These are phyloP conservation scores for Bombyx huttoni DNA, from an alignment of 2,888 invertebrate species.

Conservation along the genomic window DNA sequence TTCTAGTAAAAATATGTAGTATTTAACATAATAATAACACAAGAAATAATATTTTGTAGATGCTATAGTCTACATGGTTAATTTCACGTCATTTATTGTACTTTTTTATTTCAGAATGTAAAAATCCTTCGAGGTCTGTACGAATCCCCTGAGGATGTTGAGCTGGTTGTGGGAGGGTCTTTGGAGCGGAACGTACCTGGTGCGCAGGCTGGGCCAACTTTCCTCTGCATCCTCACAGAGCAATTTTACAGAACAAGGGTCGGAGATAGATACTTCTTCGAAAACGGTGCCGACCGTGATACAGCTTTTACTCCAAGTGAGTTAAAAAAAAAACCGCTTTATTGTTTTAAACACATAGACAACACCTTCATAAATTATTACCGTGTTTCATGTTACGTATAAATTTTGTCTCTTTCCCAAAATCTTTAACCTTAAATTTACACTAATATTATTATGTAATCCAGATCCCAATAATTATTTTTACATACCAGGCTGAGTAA, in stretches of 20 bases:
- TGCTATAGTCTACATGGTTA: no score
- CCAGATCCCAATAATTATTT: no score
- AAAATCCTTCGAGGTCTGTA: slow-evolving; percentile 76
- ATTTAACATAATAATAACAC: no score
- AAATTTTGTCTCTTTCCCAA: no score
- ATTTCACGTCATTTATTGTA: neutral
- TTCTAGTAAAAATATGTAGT: no score
- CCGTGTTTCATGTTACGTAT: no score
- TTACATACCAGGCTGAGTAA: no score
- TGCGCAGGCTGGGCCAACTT: slow-evolving; percentile 88
- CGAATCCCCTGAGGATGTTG: slow-evolving; percentile 84
- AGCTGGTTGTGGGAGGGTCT: slow-evolving; percentile 87
- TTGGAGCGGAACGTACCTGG: slow-evolving; percentile 83
- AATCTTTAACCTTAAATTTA: no score
- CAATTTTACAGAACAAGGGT: slow-evolving; percentile 89
- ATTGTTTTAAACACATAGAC: no score
- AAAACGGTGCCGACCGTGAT: slow-evolving; percentile 73
- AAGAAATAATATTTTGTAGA: no score
- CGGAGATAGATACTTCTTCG: slow-evolving; percentile 91
- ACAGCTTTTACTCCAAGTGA: slow-evolving; percentile 77
- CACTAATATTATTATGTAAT: no score
- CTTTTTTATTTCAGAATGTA: slow-evolving; percentile 67
- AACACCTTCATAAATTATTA: no score
- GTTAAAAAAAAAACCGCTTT: slow-evolving; percentile 6
- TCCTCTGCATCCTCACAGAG: slow-evolving; percentile 87